These are phyloP conservation scores for Melanotaenia trifasciata DNA, from an alignment of 2,797 vertebrate genomes.

Conservation along the genomic window DNA sequence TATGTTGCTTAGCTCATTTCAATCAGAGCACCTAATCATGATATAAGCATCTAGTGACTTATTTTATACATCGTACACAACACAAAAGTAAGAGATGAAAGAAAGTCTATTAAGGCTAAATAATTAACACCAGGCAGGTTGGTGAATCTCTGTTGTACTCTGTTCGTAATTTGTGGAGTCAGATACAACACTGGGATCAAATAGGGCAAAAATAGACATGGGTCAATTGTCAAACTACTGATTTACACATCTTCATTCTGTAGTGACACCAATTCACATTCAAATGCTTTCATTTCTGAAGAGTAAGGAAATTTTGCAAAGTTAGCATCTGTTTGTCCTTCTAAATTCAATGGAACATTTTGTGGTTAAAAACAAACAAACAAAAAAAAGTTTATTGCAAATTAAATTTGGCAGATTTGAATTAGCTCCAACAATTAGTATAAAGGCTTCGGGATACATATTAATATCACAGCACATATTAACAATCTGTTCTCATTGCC, in stretches of 20 bases:
- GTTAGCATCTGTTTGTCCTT: no score
- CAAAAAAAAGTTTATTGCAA: no score
- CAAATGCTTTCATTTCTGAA: neutral
- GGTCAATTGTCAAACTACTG: neutral
- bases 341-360: no score
- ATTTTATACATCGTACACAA: neutral
- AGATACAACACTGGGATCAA: neutral
- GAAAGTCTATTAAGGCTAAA: neutral
- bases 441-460: constrained; percentile 12
- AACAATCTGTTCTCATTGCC: neutral
- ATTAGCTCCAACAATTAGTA: constrained; percentile 4
- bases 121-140: no score
- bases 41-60: neutral
- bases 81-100: neutral
- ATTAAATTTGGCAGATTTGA: constrained; percentile 2
- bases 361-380: no score
- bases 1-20: neutral
- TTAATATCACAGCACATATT: neutral
- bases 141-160: neutral
- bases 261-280: neutral
- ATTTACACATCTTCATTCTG: neutral
- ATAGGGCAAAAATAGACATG: neutral
- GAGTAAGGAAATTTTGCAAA: neutral
- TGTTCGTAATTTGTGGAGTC: neutral
- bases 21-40: neutral